These are phyloP conservation scores for Mylabris sibirica DNA, from an alignment of 2,888 invertebrate genomes.

Conservation along the genomic window DNA sequence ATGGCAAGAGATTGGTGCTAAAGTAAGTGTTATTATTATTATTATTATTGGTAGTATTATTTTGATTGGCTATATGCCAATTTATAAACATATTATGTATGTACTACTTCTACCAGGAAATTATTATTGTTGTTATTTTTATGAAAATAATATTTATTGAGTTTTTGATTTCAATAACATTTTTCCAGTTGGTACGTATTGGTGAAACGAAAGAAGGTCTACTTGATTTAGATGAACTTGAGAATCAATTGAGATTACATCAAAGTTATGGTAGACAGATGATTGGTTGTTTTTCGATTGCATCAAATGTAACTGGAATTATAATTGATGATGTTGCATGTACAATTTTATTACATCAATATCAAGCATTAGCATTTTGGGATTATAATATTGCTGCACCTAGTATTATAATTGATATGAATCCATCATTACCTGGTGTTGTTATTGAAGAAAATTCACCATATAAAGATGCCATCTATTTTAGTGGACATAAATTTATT, in stretches of 20 bases:
- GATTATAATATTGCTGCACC: conserved; percentile 89
- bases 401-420: conserved; percentile 82
- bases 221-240: conserved; percentile 79
- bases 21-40: conserved; percentile 64
- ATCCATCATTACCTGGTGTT: conserved; percentile 73
- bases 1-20: conserved; percentile 81
- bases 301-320: conserved; percentile 90
- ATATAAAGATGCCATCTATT: conserved; percentile 88
- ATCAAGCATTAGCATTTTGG: conserved; percentile 87
- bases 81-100: too few species aligned
- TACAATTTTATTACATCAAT: conserved; percentile 80
- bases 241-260: conserved; percentile 72
- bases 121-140: too few species aligned
- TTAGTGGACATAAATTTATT: conserved; percentile 89
- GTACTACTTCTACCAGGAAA: too few species aligned
- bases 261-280: conserved; percentile 70
- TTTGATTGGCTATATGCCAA: neutral
- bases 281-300: conserved; percentile 86
- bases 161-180: too few species aligned
- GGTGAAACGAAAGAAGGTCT: conserved; percentile 81
- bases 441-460: conserved; percentile 65
- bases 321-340: conserved; percentile 83
- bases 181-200: conserved; percentile 76
- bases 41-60: neutral
- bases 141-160: too few species aligned